Percentiles rank a stretch among this genome's conserved stretches.
These are phyloP conservation scores for Rhinoderma darwinii DNA, from an alignment of 2,113 vertebrate genomes.

Conservation along the genomic window DNA sequence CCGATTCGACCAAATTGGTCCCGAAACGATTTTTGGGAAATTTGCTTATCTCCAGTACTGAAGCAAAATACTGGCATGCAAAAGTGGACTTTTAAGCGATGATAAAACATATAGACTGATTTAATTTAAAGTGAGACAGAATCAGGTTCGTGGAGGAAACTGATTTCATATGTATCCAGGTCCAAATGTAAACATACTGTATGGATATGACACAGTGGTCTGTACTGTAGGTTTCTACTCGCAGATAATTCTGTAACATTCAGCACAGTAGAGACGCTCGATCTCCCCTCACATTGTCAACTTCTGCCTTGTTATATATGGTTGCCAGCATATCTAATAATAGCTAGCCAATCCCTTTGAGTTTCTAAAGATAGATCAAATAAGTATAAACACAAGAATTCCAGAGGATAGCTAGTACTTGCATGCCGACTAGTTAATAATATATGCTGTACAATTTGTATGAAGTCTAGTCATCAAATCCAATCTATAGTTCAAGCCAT, in stretches of 20 bases:
- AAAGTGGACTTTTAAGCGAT: neutral
- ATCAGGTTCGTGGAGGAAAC: neutral
- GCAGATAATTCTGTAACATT: neutral
- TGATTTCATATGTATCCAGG: neutral
- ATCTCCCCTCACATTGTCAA: neutral
- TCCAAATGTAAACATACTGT: neutral
- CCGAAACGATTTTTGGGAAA: too few relatives aligned
- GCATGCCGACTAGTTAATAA: neutral
- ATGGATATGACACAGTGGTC: neutral
- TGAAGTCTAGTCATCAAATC: neutral
- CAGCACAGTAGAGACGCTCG: too few relatives aligned
- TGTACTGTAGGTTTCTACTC: neutral
- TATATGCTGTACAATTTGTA: neutral
- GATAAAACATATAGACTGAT: neutral
- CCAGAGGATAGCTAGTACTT: neutral
- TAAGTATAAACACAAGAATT: neutral
- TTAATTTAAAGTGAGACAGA: neutral
- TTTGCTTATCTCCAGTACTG: too few relatives aligned
- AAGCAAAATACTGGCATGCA: too few relatives aligned
- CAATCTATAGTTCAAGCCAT: neutral
- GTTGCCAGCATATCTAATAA: neutral
- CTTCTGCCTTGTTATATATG: neutral
- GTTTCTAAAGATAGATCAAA: neutral
- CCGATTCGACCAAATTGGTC: too few relatives aligned
- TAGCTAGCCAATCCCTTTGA: neutral